Evolutionary conservation across 2,888 invertebrate species (phyloP).

Genomic region (Antitype chi): DNA sequence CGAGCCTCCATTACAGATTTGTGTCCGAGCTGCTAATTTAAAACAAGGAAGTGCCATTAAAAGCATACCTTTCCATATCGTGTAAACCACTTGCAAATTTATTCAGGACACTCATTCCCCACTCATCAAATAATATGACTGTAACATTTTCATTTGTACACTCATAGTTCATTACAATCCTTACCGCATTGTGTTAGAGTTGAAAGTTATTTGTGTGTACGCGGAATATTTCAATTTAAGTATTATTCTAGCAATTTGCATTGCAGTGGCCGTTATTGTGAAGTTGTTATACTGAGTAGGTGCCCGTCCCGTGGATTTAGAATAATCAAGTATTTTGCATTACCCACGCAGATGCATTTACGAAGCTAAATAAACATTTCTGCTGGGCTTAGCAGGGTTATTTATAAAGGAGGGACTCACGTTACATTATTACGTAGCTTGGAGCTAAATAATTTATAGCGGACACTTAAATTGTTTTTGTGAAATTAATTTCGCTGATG

Average conservation of each 20-base stretch:
- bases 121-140: slow-evolving; percentile 83
- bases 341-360: slow-evolving; percentile 63
- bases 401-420: slow-evolving; percentile 62
- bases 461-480: slow-evolving; percentile 73
- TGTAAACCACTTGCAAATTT: slow-evolving; percentile 86
- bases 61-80: slow-evolving; percentile 82
- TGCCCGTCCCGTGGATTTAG: slow-evolving; percentile 67
- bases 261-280: slow-evolving; percentile 77
- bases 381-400: slow-evolving; percentile 57
- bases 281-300: slow-evolving; percentile 65
- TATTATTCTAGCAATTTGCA: slow-evolving; percentile 84
- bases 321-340: slow-evolving; percentile 73
- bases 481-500: slow-evolving; percentile 73
- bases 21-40: slow-evolving; percentile 74
- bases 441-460: slow-evolving; percentile 67
- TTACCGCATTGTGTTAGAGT: slow-evolving; percentile 67
- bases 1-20: slow-evolving; percentile 69
- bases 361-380: slow-evolving; percentile 67
- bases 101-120: slow-evolving; percentile 85
- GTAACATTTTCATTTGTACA: slow-evolving; percentile 73
- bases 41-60: slow-evolving; percentile 83
- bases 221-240: slow-evolving; percentile 81
- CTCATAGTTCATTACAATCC: slow-evolving; percentile 61
- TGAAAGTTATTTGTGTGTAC: slow-evolving; percentile 57
- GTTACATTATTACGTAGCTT: slow-evolving; percentile 68